These are phyloP conservation scores for Antigone vipio DNA, from an alignment of 2,113 vertebrate species.

Conservation along the genomic window DNA sequence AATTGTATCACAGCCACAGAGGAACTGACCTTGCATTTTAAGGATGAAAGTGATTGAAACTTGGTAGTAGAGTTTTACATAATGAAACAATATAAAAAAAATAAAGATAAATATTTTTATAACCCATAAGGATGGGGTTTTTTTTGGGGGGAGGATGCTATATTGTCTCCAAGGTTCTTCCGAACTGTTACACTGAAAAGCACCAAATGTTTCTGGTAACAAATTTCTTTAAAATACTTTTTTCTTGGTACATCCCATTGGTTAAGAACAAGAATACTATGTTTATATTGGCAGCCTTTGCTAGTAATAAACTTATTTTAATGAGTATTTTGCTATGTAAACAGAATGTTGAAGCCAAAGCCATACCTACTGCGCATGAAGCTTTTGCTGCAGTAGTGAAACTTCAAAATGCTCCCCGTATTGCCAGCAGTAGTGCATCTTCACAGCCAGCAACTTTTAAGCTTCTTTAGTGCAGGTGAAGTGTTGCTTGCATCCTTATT, in stretches of 20 bases:
- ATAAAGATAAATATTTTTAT: background rate
- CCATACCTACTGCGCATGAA: background rate
- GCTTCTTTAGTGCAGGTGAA: background rate
- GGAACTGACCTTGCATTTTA: background rate
- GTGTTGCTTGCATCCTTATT: accelerated
- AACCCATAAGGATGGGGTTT: accelerated
- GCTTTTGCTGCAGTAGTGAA: background rate
- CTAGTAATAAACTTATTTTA: constrained; percentile 36
- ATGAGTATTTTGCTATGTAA: background rate
- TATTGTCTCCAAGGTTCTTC: background rate
- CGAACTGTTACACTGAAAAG: background rate
- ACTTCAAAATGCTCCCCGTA: accelerated
- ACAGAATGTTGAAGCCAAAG: background rate
- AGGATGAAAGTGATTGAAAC: background rate
- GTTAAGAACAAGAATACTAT: constrained; percentile 25
- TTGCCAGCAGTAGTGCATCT: background rate
- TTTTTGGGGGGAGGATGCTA: background rate
- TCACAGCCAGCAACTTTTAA: background rate
- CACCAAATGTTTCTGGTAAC: background rate
- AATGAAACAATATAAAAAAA: background rate
- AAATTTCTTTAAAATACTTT: background rate
- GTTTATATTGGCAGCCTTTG: constrained; percentile 46
- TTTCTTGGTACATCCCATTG: background rate
- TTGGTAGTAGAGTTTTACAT: background rate
- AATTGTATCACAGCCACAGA: background rate